These are phyloP conservation scores for Drosophila yakuba DNA, from an alignment of 1,140 invertebrate species.

Conservation along the genomic window DNA sequence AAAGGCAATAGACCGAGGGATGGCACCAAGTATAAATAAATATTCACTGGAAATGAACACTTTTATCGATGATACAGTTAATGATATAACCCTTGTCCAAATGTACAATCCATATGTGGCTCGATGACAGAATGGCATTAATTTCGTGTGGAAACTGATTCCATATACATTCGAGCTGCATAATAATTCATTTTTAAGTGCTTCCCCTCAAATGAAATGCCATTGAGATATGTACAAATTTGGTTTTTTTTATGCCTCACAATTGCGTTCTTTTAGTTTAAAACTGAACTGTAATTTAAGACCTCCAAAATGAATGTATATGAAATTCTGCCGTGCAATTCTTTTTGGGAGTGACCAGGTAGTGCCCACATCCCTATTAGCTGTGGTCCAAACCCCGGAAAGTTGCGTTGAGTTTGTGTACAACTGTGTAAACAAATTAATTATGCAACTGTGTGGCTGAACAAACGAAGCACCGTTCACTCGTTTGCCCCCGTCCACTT, in stretches of 20 bases:
- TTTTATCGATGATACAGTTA: slow-evolving; percentile 73
- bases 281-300: background rate
- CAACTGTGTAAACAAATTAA: slow-evolving; percentile 83
- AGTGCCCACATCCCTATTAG: slow-evolving; percentile 42
- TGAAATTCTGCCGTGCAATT: too few species aligned
- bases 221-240: background rate
- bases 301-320: background rate
- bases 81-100: slow-evolving; percentile 57
- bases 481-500: background rate
- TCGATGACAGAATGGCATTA: slow-evolving; percentile 12
- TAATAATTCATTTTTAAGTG: slow-evolving; percentile 7
- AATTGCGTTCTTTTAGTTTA: too few species aligned
- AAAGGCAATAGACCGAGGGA: slow-evolving; percentile 1
- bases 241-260: too few species aligned
- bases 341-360: background rate
- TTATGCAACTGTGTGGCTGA: slow-evolving; percentile 68
- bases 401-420: slow-evolving; percentile 62
- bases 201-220: background rate
- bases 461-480: slow-evolving; percentile 11
- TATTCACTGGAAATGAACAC: slow-evolving; percentile 59
- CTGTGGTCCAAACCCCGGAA: slow-evolving; percentile 11
- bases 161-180: slow-evolving; percentile 2
- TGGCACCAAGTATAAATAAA: slow-evolving; percentile 60
- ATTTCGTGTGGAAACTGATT: background rate
- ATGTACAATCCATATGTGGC: slow-evolving; percentile 4